phyloP scores from a whole-genome alignment of 1,140 invertebrate genomes.

The Brachionus paranguensis region DNA sequence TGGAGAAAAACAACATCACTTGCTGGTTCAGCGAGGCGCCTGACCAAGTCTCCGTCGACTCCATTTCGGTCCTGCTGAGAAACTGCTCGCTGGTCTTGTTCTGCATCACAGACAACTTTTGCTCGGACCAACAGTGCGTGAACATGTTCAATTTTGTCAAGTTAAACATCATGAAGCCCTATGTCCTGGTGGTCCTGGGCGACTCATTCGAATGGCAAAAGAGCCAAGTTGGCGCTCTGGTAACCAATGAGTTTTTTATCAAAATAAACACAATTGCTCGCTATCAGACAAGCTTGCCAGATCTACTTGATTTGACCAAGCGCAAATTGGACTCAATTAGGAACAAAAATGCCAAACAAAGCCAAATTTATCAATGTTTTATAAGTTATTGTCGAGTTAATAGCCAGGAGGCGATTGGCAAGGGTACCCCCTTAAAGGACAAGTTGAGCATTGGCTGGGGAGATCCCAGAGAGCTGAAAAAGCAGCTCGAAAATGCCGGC shows the following conservation, averaged over 20 bases:
- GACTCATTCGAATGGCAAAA: conserved; percentile 46
- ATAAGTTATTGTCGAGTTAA: conserved; percentile 45
- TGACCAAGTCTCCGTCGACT: neutral
- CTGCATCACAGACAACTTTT: conserved; percentile 49
- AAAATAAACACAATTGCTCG: conserved; percentile 47
- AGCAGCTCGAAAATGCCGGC: conserved; percentile 43
- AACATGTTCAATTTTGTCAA: conserved; percentile 47
- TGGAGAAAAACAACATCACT: conserved; percentile 43
- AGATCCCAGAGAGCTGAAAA: conserved; percentile 48
- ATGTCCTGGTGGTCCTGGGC: conserved; percentile 45
- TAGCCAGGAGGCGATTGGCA: conserved; percentile 46
- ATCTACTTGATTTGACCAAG: conserved; percentile 44
- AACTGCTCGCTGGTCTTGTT: conserved; percentile 45
- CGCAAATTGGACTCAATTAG: conserved; percentile 40
- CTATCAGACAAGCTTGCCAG: conserved; percentile 46
- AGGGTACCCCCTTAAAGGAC: conserved; percentile 20
- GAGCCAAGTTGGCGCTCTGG: conserved; percentile 47
- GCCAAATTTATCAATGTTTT: conserved; percentile 14
- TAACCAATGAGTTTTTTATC: conserved; percentile 49
- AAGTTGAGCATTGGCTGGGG: conserved; percentile 46
- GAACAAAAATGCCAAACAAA: conserved; percentile 25
- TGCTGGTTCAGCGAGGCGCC: conserved; percentile 44
- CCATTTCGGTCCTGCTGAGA: neutral
- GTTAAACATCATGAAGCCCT: conserved; percentile 46
- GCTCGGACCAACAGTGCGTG: conserved; percentile 45